Conservation (phyloP, 2,888 invertebrate genomes). For the Morpho deidamia region DNA sequence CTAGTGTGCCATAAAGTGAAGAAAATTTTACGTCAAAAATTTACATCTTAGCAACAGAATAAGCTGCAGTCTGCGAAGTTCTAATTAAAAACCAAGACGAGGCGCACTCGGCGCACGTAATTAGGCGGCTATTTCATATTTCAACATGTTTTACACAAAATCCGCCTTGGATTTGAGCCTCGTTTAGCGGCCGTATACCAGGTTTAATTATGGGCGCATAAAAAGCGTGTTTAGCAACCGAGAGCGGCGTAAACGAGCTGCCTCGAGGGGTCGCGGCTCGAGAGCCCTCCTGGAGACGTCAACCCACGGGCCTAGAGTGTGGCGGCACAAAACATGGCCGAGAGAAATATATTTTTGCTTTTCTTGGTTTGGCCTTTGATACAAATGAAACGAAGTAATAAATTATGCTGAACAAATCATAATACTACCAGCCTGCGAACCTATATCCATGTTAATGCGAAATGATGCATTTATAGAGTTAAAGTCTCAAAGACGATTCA, state of each 20-base stretch:
- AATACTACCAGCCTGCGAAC: no score
- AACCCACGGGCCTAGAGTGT: slow-evolving; percentile 21
- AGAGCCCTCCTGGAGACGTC: slow-evolving; percentile 34
- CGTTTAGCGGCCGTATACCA: slow-evolving; percentile 14
- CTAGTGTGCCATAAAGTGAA: no score
- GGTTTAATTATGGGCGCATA: slow-evolving; percentile 28
- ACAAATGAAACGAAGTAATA: background rate
- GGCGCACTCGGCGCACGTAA: background rate
- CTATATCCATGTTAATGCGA: no score
- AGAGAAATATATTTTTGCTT: slow-evolving; percentile 1
- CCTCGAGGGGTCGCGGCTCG: slow-evolving; percentile 23
- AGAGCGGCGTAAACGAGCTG: slow-evolving; percentile 31
- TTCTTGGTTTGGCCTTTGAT: background rate
- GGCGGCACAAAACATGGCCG: slow-evolving; percentile 20
- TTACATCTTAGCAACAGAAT: no score
- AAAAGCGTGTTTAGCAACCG: slow-evolving; percentile 29
- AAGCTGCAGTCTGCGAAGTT: background rate
- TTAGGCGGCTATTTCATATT: background rate
- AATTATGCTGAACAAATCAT: no score
- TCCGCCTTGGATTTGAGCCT: slow-evolving; percentile 1
- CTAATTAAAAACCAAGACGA: background rate
- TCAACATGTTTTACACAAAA: slow-evolving; percentile 4
- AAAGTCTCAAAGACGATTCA: no score
- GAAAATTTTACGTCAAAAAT: no score
- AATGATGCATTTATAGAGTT: no score